phyloP scores from a whole-genome alignment of 2,888 invertebrate species.

The Philereme transversata region DNA sequence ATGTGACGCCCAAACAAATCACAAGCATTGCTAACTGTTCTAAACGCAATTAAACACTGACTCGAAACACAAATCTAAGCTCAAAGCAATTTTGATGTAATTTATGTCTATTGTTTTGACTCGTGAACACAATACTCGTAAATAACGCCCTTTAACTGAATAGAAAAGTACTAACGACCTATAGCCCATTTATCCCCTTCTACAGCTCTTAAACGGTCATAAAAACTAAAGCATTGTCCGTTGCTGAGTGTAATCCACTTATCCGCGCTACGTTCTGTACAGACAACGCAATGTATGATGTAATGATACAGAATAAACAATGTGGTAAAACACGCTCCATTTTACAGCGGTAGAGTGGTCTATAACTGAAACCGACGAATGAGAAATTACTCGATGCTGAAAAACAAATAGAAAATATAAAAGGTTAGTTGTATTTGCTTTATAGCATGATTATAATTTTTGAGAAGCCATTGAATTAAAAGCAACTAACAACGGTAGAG shows the following conservation, averaged over 20 bases:
- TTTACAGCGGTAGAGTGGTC: slow-evolving; percentile 37
- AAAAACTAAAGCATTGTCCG: slow-evolving; percentile 66
- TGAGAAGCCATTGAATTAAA: too few species aligned
- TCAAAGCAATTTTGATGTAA: slow-evolving; percentile 39
- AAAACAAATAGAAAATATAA: too few species aligned
- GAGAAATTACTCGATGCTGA: not conserved
- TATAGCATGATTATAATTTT: too few species aligned
- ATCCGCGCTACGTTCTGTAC: slow-evolving; percentile 51
- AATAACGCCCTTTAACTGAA: slow-evolving; percentile 56
- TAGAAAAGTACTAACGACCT: slow-evolving; percentile 56
- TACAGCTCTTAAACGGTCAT: slow-evolving; percentile 55
- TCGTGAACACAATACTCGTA: slow-evolving; percentile 54
- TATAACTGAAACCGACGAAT: not conserved
- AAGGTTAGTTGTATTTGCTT: too few species aligned
- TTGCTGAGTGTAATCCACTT: slow-evolving; percentile 65
- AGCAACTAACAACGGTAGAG: too few species aligned
- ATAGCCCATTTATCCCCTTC: slow-evolving; percentile 58
- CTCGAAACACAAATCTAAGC: slow-evolving; percentile 36
- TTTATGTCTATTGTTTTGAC: slow-evolving; percentile 41
- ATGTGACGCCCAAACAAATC: slow-evolving; percentile 26
- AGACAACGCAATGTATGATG: slow-evolving; percentile 52
- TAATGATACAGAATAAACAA: slow-evolving; percentile 52
- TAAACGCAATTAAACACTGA: slow-evolving; percentile 32
- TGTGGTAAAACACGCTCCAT: slow-evolving; percentile 33
- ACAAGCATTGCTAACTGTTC: slow-evolving; percentile 14